phyloP scores from a whole-genome alignment of 2,888 invertebrate genomes.

The Digitonthophagus gazella region DNA sequence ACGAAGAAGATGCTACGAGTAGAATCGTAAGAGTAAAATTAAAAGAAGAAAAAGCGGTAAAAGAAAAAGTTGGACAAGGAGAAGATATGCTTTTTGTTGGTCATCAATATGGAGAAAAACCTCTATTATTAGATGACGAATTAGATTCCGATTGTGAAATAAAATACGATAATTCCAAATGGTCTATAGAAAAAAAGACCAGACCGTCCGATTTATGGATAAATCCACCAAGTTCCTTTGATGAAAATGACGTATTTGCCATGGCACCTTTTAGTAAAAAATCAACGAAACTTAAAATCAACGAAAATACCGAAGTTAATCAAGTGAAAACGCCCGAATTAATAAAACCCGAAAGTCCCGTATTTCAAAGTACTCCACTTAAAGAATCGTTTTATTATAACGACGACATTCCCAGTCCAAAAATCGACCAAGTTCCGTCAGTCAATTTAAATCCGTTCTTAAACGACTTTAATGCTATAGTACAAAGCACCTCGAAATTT shows the following conservation, averaged over 20 bases:
- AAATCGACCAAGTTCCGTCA: constrained; percentile 21
- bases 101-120: constrained; percentile 73
- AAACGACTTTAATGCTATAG: constrained; percentile 32
- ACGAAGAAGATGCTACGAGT: constrained; percentile 58
- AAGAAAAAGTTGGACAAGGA: constrained; percentile 34
- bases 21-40: constrained; percentile 54
- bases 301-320: neutral
- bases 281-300: constrained; percentile 11
- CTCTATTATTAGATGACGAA: constrained; percentile 74
- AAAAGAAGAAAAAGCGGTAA: constrained; percentile 46
- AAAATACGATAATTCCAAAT: constrained; percentile 39
- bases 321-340: constrained; percentile 26
- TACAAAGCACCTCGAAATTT: constrained; percentile 40
- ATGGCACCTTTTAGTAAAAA: constrained; percentile 63
- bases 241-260: constrained; percentile 65
- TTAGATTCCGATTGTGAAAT: constrained; percentile 61
- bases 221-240: constrained; percentile 46
- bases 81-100: constrained; percentile 66
- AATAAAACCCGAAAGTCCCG: constrained; percentile 24
- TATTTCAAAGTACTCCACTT: constrained; percentile 25
- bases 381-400: constrained; percentile 18
- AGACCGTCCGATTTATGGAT: constrained; percentile 42
- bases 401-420: constrained; percentile 12
- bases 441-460: constrained; percentile 45
- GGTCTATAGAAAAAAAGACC: constrained; percentile 37